A percentile compares a stretch with the other conserved stretches of the same genome.
These are phyloP conservation scores for Drosophila baimaii DNA, from an alignment of 1,140 invertebrate species.

Conservation along the genomic window DNA sequence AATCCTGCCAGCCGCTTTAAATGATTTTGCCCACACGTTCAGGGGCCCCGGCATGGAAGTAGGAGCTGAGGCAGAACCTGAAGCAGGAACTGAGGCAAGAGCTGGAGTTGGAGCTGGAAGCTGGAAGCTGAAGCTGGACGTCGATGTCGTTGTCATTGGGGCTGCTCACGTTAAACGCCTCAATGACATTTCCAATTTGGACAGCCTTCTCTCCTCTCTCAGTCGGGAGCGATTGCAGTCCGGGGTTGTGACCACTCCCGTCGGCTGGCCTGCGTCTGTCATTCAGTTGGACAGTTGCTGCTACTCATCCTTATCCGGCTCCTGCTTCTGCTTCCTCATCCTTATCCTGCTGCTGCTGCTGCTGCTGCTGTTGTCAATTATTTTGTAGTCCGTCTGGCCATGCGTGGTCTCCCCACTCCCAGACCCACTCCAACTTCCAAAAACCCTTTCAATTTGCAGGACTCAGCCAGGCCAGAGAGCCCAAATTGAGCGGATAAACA, in stretches of 20 bases:
- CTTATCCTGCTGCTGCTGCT: slow-evolving; percentile 7
- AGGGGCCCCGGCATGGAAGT: slow-evolving; percentile 9
- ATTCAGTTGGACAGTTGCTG: slow-evolving; percentile 54
- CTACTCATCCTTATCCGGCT: slow-evolving; percentile 21
- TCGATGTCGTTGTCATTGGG: slow-evolving; percentile 61
- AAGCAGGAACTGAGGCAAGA: background rate
- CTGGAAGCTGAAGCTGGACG: slow-evolving; percentile 29
- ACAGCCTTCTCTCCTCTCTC: too few relatives aligned
- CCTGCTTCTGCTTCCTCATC: background rate
- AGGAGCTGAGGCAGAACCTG: slow-evolving; percentile 1
- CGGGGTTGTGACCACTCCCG: slow-evolving; percentile 66
- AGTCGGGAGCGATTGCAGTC: slow-evolving; percentile 36
- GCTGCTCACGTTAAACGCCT: slow-evolving; percentile 76
- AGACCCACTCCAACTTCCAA: slow-evolving; percentile 36
- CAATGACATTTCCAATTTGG: slow-evolving; percentile 83
- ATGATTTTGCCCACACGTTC: slow-evolving; percentile 45
- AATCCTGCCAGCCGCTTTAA: slow-evolving; percentile 36
- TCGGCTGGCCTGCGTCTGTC: slow-evolving; percentile 63
- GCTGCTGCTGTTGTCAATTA: slow-evolving; percentile 68
- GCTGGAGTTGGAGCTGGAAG: background rate
- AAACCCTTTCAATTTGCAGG: slow-evolving; percentile 73
- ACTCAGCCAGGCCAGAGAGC: slow-evolving; percentile 42
- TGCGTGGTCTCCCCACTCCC: slow-evolving; percentile 52
- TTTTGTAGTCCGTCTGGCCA: slow-evolving; percentile 60
- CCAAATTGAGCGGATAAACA: slow-evolving; percentile 73